A percentile compares a stretch with the other conserved stretches of the same genome.
Evolutionary conservation across 2,113 vertebrate genomes (phyloP).

Genomic region (Eira barbara): DNA sequence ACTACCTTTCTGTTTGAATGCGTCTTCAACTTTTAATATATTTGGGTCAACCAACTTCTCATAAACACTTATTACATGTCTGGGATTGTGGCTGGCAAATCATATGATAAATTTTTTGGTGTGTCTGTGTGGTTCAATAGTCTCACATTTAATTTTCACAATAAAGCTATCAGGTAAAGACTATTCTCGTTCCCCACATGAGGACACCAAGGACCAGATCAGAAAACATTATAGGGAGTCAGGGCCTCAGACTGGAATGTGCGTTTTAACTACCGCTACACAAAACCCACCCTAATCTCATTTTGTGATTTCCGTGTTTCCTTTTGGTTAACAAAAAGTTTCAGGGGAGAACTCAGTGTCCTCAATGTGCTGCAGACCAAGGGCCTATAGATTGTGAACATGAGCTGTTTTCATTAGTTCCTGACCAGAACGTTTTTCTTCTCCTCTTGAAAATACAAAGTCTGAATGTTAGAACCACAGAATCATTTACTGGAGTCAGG

Average conservation of each 20-base stretch:
- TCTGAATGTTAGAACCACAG: not conserved
- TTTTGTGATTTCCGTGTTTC: not conserved
- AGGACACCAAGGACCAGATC: not conserved
- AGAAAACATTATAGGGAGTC: accelerated
- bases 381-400: not conserved
- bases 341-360: not conserved
- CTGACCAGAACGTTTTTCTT: not conserved
- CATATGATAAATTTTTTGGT: not conserved
- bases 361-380: not conserved
- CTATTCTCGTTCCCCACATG: not conserved
- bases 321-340: not conserved
- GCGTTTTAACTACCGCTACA: accelerated
- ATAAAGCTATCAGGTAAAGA: not conserved
- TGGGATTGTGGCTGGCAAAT: not conserved
- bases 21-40: not conserved
- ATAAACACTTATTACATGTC: not conserved
- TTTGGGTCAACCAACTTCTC: not conserved
- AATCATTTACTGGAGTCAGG: too few relatives aligned
- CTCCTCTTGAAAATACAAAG: not conserved
- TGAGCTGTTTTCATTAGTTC: not conserved
- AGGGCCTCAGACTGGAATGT: not conserved
- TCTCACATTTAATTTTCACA: not conserved
- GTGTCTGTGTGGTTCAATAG: not conserved
- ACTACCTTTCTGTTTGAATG: not conserved
- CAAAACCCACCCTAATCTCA: accelerated